Evolutionary conservation across 2,113 vertebrate genomes (phyloP).

Genomic region (Mixornis gularis): DNA sequence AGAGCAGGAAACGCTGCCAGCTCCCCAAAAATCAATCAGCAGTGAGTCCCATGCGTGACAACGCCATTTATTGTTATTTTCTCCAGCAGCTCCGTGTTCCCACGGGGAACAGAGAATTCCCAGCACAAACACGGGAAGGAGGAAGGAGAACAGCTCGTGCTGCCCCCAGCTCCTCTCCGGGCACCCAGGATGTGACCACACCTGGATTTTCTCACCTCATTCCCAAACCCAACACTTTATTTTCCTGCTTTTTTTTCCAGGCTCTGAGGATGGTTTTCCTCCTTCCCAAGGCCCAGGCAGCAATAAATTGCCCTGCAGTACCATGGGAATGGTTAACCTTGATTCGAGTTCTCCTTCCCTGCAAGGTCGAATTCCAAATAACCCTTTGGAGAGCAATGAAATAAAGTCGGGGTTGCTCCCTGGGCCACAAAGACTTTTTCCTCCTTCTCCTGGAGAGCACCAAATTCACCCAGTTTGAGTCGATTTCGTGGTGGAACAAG

Average conservation of each 20-base stretch:
- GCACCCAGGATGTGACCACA: not conserved
- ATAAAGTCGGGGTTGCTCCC: not conserved
- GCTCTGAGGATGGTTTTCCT: not conserved
- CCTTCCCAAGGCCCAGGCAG: not conserved
- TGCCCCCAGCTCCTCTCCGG: not conserved
- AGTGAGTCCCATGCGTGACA: rapidly evolving
- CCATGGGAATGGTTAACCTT: not conserved
- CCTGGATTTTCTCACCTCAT: not conserved
- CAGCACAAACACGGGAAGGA: not conserved
- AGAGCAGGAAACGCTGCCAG: not conserved
- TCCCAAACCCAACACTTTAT: not conserved
- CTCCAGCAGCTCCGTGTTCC: not conserved
- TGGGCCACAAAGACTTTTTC: not conserved
- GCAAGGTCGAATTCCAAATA: not conserved
- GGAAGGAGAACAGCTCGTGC: not conserved
- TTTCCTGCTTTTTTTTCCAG: not conserved
- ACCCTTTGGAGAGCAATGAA: not conserved
- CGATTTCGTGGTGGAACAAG: rapidly evolving
- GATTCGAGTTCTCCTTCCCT: not conserved
- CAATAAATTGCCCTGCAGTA: not conserved
- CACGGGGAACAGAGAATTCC: not conserved
- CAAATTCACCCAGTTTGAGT: rapidly evolving
- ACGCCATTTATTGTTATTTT: not conserved
- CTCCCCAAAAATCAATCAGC: not conserved
- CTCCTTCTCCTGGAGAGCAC: not conserved